Conservation (phyloP, 2,797 vertebrate species). For the Eptatretus atami region DNA sequence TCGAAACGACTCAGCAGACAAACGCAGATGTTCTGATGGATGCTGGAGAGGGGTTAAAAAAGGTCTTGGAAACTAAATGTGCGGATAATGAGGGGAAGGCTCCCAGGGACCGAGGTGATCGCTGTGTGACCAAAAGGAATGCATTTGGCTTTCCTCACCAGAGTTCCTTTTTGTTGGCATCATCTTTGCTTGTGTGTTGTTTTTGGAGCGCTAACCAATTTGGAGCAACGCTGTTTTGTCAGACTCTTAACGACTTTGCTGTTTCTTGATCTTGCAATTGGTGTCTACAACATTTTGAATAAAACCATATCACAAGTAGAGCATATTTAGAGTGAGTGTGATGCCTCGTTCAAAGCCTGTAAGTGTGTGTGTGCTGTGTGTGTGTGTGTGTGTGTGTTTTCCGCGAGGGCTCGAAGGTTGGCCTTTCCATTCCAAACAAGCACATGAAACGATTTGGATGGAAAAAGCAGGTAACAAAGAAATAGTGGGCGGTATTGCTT, state of each 20-base stretch:
- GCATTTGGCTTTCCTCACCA: conserved; percentile 11
- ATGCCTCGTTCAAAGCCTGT: too few species aligned
- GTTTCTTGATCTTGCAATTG: too few species aligned
- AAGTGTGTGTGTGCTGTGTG: neutral
- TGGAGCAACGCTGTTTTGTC: neutral
- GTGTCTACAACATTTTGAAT: too few species aligned
- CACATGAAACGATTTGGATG: conserved; percentile 94
- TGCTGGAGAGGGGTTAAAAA: too few species aligned
- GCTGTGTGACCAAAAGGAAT: conserved; percentile 9
- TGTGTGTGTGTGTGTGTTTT: conserved; percentile 8
- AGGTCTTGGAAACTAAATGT: conserved; percentile 11
- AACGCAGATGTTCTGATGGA: conserved; percentile 24
- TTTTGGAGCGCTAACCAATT: neutral
- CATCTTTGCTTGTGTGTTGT: neutral
- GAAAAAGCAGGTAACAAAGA: conserved; percentile 50
- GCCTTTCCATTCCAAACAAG: conserved; percentile 75
- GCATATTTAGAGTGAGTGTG: too few species aligned
- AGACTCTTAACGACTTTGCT: too few species aligned
- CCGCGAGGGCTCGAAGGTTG: conserved; percentile 79
- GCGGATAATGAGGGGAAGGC: conserved; percentile 47
- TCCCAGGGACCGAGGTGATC: conserved; percentile 24
- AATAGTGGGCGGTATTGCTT: neutral
- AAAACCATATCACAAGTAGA: too few species aligned
- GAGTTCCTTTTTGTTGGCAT: conserved; percentile 9
- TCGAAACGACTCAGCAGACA: conserved; percentile 30